A percentile compares a stretch with the other conserved stretches of the same genome.
Conservation (phyloP, 2,797 vertebrate genomes). For the Acridotheres tristis region DNA sequence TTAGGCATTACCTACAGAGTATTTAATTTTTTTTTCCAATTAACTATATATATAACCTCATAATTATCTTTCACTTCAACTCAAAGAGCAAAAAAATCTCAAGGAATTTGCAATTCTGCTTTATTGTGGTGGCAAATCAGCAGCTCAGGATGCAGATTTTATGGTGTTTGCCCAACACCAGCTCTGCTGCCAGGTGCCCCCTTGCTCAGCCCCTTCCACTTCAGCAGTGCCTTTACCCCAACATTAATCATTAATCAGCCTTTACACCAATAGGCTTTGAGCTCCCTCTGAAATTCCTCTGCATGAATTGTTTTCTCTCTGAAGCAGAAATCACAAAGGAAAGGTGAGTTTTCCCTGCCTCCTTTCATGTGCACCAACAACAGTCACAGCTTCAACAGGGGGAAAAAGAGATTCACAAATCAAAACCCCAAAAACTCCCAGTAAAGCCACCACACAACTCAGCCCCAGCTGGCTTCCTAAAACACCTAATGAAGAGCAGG, state of each 20-base stretch:
- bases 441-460: not conserved
- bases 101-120: not conserved
- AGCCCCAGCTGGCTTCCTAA: not conserved
- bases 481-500: not conserved
- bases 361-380: not conserved
- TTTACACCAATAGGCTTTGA: not conserved
- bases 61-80: not conserved
- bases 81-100: not conserved
- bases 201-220: not conserved
- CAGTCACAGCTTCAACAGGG: fast-evolving
- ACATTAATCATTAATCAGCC: not conserved
- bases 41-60: not conserved
- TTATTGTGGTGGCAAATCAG: not conserved
- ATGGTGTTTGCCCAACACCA: not conserved
- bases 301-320: not conserved
- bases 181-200: not conserved
- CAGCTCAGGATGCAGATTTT: not conserved
- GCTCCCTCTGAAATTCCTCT: not conserved
- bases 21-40: not conserved
- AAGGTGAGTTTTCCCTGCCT: not conserved
- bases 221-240: not conserved
- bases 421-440: not conserved
- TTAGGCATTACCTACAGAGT: not conserved
- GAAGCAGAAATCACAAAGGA: not conserved
- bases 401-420: not conserved